These are phyloP conservation scores for Mystacides longicornis DNA, from an alignment of 2,888 invertebrate genomes.

Conservation along the genomic window DNA sequence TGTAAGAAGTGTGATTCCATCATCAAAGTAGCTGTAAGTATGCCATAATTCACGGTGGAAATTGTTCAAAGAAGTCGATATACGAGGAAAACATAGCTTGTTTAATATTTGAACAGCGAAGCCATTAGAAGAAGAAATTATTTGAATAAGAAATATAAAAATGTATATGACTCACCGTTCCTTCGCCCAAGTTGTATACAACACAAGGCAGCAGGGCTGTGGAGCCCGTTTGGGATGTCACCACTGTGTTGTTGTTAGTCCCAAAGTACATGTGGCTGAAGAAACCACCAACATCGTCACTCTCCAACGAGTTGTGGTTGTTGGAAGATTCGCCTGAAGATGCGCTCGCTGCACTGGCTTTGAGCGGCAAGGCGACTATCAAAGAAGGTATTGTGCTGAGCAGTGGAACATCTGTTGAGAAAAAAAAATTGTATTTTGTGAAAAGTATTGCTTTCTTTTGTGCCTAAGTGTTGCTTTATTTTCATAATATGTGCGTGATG, in stretches of 20 bases:
- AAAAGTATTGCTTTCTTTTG: no score
- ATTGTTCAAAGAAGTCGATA: no score
- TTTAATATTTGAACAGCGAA: no score
- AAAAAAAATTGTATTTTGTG: no score
- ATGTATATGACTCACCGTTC: slow-evolving; percentile 63
- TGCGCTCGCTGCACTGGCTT: not conserved
- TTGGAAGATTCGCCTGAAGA: not conserved
- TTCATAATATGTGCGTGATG: no score
- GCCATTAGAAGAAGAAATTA: no score
- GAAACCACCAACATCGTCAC: slow-evolving; percentile 17
- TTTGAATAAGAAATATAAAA: not conserved
- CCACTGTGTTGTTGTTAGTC: slow-evolving; percentile 73
- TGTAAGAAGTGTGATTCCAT: no score
- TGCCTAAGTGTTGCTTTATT: no score
- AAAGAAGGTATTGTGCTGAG: not conserved
- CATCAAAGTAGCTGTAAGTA: no score
- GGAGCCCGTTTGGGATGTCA: slow-evolving; percentile 78
- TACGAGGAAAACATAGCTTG: no score
- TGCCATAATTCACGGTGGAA: no score
- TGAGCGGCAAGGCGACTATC: not conserved
- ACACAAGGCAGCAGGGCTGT: slow-evolving; percentile 77
- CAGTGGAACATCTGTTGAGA: no score
- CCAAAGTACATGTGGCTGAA: slow-evolving; percentile 66
- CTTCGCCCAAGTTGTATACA: slow-evolving; percentile 79
- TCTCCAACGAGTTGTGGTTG: slow-evolving; percentile 17